Evolutionary conservation across 2,888 invertebrate genomes (phyloP).

Genomic region (Lymantria dispar): DNA sequence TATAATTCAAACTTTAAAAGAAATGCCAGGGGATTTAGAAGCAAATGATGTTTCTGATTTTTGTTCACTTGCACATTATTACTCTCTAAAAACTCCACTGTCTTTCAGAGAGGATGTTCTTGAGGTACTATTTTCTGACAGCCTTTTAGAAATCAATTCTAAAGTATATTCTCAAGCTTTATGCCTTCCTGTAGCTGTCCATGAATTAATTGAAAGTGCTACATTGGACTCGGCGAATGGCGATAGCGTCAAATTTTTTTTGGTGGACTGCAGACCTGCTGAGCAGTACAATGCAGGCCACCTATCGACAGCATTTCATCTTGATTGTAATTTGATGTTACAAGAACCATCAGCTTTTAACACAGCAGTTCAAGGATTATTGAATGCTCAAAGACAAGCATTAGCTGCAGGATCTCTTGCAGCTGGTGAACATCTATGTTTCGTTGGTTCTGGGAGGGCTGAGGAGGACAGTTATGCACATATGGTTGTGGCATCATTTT

Average conservation of each 20-base stretch:
- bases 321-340: conserved; percentile 98
- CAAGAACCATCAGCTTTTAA: conserved; percentile 97
- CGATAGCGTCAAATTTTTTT: conserved; percentile 92
- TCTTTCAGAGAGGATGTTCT: conserved; percentile 94
- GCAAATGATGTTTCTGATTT: conserved; percentile 98
- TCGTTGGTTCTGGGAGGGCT: conserved; percentile 95
- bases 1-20: conserved; percentile 85
- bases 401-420: conserved; percentile 93
- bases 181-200: conserved; percentile 97
- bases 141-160: conserved; percentile 82
- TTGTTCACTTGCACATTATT: conserved; percentile 97
- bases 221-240: conserved; percentile 84
- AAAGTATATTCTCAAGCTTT: conserved; percentile 90
- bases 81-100: conserved; percentile 95
- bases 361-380: conserved; percentile 95
- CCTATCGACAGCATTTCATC: conserved; percentile 97
- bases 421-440: conserved; percentile 94
- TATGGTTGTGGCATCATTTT: conserved; percentile 98
- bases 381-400: conserved; percentile 94
- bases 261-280: conserved; percentile 98
- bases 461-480: conserved; percentile 98
- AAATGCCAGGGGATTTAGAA: conserved; percentile 93
- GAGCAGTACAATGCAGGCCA: conserved; percentile 99
- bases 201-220: conserved; percentile 94
- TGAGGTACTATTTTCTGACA: conserved; percentile 84